Evolutionary conservation across 2,888 invertebrate genomes (phyloP), one percentile per base, ranked within the genome.

Genomic region (Idaea biselata): DNA sequence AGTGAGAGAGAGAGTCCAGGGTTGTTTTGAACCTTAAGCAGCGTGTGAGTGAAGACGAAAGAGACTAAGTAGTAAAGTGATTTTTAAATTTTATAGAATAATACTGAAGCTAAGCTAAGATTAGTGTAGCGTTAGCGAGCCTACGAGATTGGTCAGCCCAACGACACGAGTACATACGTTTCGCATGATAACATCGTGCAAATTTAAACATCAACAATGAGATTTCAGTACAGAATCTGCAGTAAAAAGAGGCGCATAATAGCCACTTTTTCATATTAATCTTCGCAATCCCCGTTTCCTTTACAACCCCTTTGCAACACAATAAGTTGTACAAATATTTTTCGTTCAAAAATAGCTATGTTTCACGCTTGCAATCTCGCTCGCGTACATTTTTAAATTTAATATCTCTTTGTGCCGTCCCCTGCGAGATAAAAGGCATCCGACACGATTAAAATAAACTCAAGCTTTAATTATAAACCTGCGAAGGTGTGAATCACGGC

Each of bases 371-470:
- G 77, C 80, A 82, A 83, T 82, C 80, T 79, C 77, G 63, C 68
- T 59, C 66, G 74, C 77, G 78, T 88, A 84, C 84, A 88, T 89
- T 86, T 88, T 89, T 87, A 88, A 88, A 87, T 86, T 86, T 89
- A 87, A 89, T 87, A 87, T 84, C 83, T 81, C 84, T 85, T 82
- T 85, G 86, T 82, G 78, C 77, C 75, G 75, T 83, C 82, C 77
- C 81, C 67, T 62, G 80, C 68, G 86, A 77, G 73, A 75, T 81
- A 79, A 80, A 78, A 78, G 77, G 76, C 74, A 33, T 33, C 33
- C 74, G 71, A 68, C 25, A 33, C 33, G 33, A 25, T 33, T 14
- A 44, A 44, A 44, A 44, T 44, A 14, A 44, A 14, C 14, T 44
- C 44, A 44, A 44, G 44, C 44, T 11, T 44, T 14, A 44, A 44